Evolutionary conservation across 2,888 invertebrate species (phyloP).

Genomic region (Strigamia maritima): DNA sequence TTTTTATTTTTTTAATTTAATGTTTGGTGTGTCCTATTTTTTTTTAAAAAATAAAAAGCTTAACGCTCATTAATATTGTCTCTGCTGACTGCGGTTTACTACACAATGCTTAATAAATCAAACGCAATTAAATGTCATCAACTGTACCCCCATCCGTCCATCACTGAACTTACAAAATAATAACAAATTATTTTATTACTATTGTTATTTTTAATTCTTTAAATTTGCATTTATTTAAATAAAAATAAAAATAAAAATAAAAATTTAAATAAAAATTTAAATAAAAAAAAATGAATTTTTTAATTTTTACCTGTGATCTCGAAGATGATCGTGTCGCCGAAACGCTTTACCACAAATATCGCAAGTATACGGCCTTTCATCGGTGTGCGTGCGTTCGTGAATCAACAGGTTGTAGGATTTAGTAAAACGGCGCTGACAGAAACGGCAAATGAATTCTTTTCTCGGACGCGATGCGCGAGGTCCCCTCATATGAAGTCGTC

Average conservation of each 20-base stretch:
- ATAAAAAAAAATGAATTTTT: background rate
- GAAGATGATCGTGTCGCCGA: conserved; percentile 60
- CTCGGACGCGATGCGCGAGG: conserved; percentile 50
- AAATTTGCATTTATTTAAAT: background rate
- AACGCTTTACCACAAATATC: conserved; percentile 60
- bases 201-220: background rate
- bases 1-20: background rate
- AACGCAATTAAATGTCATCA: background rate
- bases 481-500: conserved; percentile 43
- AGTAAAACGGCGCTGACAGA: conserved; percentile 59
- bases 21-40: background rate
- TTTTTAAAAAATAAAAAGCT: background rate
- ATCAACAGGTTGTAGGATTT: conserved; percentile 61
- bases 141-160: too few relatives aligned
- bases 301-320: conserved; percentile 58
- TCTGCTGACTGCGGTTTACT: background rate
- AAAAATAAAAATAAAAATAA: background rate
- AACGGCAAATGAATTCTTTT: conserved; percentile 61
- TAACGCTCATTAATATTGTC: background rate
- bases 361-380: conserved; percentile 60
- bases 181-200: background rate
- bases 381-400: conserved; percentile 61
- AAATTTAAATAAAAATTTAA: background rate
- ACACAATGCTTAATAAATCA: background rate
- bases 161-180: too few relatives aligned